Conservation (phyloP, 1,140 invertebrate genomes). For the Lepidurus couesii region DNA sequence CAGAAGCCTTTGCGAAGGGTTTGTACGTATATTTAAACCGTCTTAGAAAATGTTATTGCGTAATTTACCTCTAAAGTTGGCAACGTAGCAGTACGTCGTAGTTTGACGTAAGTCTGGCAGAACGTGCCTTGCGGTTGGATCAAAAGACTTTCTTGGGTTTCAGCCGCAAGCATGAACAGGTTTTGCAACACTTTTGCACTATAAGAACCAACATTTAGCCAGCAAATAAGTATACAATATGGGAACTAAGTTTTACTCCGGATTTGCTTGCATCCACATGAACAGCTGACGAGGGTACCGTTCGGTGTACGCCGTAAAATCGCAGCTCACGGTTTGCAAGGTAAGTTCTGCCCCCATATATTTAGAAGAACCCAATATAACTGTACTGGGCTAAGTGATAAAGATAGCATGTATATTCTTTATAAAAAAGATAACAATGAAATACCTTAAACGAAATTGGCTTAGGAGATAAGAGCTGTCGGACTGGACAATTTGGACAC, state of each 20-base stretch:
- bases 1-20: not conserved
- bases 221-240: not conserved
- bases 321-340: not conserved
- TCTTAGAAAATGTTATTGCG: not conserved
- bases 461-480: not conserved
- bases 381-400: not conserved
- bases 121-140: constrained; percentile 1
- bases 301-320: not conserved
- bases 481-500: not conserved
- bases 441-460: not conserved
- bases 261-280: not conserved
- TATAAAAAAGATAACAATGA: not conserved
- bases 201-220: too few species aligned
- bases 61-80: not conserved
- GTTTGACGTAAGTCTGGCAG: not conserved
- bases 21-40: too few species aligned
- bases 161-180: not conserved
- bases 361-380: not conserved
- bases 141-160: not conserved
- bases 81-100: not conserved
- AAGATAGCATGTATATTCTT: not conserved
- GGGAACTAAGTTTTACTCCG: not conserved
- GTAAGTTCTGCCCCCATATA: not conserved
- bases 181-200: not conserved
- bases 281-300: not conserved